Evolutionary conservation across 2,888 invertebrate genomes (phyloP).

Genomic region (Xylota segnis): DNA sequence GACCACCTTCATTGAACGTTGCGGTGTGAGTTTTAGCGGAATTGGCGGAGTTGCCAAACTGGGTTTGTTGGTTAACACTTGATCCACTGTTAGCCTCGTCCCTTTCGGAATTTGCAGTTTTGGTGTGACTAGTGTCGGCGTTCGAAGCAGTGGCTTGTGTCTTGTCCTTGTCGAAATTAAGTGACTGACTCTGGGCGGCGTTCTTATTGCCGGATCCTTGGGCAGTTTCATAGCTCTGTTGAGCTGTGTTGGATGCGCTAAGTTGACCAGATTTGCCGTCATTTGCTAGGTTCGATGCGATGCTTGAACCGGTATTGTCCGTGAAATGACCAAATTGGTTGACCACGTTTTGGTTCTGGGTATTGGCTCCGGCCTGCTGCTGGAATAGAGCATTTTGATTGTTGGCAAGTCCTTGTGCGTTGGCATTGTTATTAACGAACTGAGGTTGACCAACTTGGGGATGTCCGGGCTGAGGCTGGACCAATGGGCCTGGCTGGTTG

Average conservation of each 20-base stretch:
- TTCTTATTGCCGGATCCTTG: slow-evolving; percentile 79
- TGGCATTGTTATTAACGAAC: slow-evolving; percentile 69
- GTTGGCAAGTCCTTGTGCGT: slow-evolving; percentile 78
- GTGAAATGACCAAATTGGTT: slow-evolving; percentile 78
- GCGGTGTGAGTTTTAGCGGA: slow-evolving; percentile 81
- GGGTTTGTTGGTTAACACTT: slow-evolving; percentile 79
- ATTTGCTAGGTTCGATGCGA: slow-evolving; percentile 81
- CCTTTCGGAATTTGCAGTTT: slow-evolving; percentile 77
- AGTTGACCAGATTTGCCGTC: slow-evolving; percentile 82
- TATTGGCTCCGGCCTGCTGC: slow-evolving; percentile 82
- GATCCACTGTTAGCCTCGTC: slow-evolving; percentile 80
- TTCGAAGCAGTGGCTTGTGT: slow-evolving; percentile 82
- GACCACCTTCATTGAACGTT: slow-evolving; percentile 78
- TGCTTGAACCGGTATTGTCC: slow-evolving; percentile 82
- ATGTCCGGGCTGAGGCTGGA: neutral
- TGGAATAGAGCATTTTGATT: slow-evolving; percentile 78
- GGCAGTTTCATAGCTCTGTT: slow-evolving; percentile 78
- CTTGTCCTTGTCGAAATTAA: slow-evolving; percentile 80
- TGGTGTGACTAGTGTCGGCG: slow-evolving; percentile 80
- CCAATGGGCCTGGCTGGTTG: neutral
- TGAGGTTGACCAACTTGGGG: neutral
- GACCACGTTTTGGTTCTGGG: slow-evolving; percentile 78
- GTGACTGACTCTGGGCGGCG: slow-evolving; percentile 82
- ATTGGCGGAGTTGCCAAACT: slow-evolving; percentile 80
- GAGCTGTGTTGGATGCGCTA: slow-evolving; percentile 82